Percentiles rank a stretch among this genome's conserved stretches.
Conservation (phyloP, 1,140 invertebrate species). For the Apis mellifera region DNA sequence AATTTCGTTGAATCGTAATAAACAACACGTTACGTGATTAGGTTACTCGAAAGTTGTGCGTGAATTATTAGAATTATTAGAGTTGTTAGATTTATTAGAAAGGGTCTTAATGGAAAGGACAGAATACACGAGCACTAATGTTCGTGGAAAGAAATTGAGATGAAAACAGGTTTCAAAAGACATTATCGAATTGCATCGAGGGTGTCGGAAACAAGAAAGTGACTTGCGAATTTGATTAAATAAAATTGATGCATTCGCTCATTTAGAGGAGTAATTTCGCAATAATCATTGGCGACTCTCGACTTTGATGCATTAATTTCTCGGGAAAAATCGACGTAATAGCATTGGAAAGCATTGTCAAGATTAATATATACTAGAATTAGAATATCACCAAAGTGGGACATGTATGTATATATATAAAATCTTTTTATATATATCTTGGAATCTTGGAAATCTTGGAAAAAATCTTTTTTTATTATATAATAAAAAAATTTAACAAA, state of each 20-base stretch:
- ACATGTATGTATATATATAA: not conserved
- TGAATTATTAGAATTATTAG: not conserved
- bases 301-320: constrained; percentile 6
- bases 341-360: constrained; percentile 11
- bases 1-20: not conserved
- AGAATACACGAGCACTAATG: not conserved
- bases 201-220: constrained; percentile 5
- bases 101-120: not conserved
- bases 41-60: not conserved
- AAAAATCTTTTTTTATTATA: not conserved
- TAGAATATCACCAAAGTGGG: not conserved
- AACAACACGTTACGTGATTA: not conserved
- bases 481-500: not conserved
- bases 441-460: not conserved
- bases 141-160: not conserved
- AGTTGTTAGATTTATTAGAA: constrained; percentile 49
- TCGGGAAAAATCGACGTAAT: not conserved
- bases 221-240: constrained; percentile 20
- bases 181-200: constrained; percentile 24
- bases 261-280: constrained; percentile 12
- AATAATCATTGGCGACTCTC: constrained; percentile 1
- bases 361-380: not conserved
- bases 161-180: constrained; percentile 13
- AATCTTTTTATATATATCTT: too few species aligned
- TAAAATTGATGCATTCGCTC: constrained; percentile 26